Evolutionary conservation across 2,113 vertebrate genomes (phyloP).

Genomic region (Trichechus manatus): DNA sequence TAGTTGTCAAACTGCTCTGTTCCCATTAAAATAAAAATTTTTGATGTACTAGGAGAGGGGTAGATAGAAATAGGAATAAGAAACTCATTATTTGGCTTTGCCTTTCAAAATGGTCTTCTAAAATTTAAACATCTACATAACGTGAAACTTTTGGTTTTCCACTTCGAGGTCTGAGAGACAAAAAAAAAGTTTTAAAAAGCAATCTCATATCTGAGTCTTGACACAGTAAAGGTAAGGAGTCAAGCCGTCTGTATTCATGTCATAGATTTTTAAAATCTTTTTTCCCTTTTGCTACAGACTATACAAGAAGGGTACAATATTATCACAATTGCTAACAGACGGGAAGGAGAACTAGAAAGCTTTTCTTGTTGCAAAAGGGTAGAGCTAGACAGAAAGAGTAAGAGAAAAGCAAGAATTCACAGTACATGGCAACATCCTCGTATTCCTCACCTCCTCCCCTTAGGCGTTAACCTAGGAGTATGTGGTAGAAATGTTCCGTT

Average conservation of each 20-base stretch:
- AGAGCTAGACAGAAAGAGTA: neutral
- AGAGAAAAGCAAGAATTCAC: neutral
- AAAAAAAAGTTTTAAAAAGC: neutral
- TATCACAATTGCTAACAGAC: neutral
- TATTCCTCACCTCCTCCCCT: neutral
- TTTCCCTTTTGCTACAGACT: neutral
- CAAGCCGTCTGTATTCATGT: neutral
- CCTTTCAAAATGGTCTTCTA: neutral
- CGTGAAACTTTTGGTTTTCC: neutral
- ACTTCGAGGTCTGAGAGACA: neutral
- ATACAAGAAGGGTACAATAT: neutral
- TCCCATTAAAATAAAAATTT: neutral
- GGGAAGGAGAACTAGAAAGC: neutral
- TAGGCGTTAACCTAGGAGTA: neutral
- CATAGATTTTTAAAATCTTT: neutral
- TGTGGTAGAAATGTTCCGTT: neutral
- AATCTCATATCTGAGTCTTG: neutral
- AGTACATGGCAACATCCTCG: neutral
- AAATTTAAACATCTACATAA: neutral
- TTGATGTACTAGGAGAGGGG: neutral
- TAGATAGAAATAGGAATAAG: neutral
- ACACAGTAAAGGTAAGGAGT: neutral
- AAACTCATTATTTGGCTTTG: conserved; percentile 38
- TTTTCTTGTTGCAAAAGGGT: neutral
- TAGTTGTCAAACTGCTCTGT: neutral